A percentile compares a stretch with the other conserved stretches of the same genome.
phyloP scores from a whole-genome alignment of 2,113 vertebrate genomes.

The Gasterosteus aculeatus region DNA sequence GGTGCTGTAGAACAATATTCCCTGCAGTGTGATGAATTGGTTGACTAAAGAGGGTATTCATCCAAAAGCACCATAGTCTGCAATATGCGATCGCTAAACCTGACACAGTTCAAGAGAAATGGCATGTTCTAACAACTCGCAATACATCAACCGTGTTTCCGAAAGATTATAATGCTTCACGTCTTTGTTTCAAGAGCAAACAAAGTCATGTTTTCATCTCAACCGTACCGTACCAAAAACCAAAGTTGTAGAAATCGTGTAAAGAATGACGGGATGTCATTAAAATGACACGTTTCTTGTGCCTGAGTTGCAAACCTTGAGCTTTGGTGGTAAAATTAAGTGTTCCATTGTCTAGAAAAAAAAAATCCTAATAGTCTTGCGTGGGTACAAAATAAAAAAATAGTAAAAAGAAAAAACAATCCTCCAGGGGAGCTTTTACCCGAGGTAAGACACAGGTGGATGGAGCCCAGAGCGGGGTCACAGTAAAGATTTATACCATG shows the following conservation, averaged over 20 bases:
- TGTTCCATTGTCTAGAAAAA: constrained; percentile 64
- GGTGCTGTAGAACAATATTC: constrained; percentile 85
- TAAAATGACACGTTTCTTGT: constrained; percentile 5
- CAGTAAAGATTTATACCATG: constrained; percentile 95
- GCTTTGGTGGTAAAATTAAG: constrained; percentile 25
- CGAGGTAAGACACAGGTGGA: constrained; percentile 95
- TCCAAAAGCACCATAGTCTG: constrained; percentile 80
- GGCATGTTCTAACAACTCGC: constrained; percentile 36
- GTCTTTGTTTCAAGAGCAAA: constrained; percentile 25
- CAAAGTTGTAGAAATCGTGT: neutral
- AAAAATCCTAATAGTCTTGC: constrained; percentile 65
- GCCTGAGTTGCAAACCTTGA: neutral
- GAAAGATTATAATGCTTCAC: constrained; percentile 33
- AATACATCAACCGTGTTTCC: constrained; percentile 37
- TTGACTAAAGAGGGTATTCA: constrained; percentile 84
- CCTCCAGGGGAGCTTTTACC: constrained; percentile 85
- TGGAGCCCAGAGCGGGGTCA: constrained; percentile 90
- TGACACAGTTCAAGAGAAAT: constrained; percentile 68
- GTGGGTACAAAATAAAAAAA: constrained; percentile 34
- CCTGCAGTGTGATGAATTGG: constrained; percentile 86
- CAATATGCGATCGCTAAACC: constrained; percentile 73
- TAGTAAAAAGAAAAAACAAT: constrained; percentile 57
- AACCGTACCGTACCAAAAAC: neutral
- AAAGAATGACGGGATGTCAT: constrained; percentile 2
- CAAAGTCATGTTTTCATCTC: neutral